Base-by-base conservation (phyloP, 1,140 invertebrate genomes). In the Lamellibrachia luymesi region DNA sequence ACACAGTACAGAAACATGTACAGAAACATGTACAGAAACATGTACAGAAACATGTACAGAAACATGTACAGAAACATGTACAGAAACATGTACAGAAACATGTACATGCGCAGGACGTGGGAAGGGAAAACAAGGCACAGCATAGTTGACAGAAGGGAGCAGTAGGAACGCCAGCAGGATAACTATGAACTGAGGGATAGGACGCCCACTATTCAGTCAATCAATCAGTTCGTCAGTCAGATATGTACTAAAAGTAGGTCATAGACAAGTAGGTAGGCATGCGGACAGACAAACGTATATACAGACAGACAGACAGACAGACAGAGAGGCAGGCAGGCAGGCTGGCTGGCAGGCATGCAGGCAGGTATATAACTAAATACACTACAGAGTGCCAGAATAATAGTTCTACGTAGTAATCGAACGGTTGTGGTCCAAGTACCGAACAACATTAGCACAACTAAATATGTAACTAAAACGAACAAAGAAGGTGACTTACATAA, bases 401-500 rank as follows among this genome's bases (percentile, higher is more conserved):
- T 80, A 17, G 13, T 80, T 22, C 13, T 80, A 22, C 64, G 25
- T 22, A 80, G 25, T 0, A 22, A 80, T 80, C 17, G 64, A 80
- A 80, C 2, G 13, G 64, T 10, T 22, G 64, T 80, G 64, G 64
- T 22, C 8, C 64, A 80, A 22, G 13, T 17, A 22, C 64, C 64
- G 0, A 10, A 80, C 64, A 80, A 80, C 64, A 80, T 17, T 22
- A 80, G 4, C 64, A 80, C 64, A 17, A 80, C 25, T 80, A 80
- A 10, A 80, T n/a, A 92, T 51, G 27, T 52, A 93, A 38, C 50
- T 13, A 25, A 51, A 92, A 92, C 50, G 92, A 80, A 80, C 64
- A 80, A 80, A 80, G 64, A 80, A 80, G 51, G 38, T 64, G 93
- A 95, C 96, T 95, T 95, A 96, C 96, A 95, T 96, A 96, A 92